Conservation (phyloP, 2,113 vertebrate species). For the Sarotherodon lohbergeri region DNA sequence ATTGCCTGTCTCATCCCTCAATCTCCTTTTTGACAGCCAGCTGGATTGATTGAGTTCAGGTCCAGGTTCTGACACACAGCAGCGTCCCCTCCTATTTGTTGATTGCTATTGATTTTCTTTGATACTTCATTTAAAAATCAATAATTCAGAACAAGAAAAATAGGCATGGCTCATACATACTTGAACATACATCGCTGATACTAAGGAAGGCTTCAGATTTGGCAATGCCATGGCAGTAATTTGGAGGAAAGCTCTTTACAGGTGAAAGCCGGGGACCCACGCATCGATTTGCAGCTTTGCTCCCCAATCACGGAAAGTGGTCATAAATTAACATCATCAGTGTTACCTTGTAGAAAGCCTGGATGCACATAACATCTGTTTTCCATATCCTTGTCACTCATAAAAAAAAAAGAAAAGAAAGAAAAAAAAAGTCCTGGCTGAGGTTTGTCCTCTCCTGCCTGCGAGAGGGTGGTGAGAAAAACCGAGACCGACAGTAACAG, state of each 20-base stretch:
- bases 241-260: conserved; percentile 97
- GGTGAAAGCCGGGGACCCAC: conserved; percentile 81
- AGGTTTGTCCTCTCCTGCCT: conserved; percentile 32
- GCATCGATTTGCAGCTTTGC: conserved; percentile 89
- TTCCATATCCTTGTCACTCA: conserved; percentile 71
- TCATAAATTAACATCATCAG: conserved; percentile 96
- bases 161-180: conserved; percentile 89
- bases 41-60: conserved; percentile 80
- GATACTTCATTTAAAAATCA: conserved; percentile 99
- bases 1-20: background rate
- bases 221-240: conserved; percentile 86
- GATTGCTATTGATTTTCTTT: conserved; percentile 99
- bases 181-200: conserved; percentile 84
- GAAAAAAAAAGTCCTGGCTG: conserved; percentile 3
- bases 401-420: conserved; percentile 4
- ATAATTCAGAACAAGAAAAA: conserved; percentile 87
- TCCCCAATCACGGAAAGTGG: conserved; percentile 97
- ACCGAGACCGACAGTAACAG: background rate
- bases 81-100: conserved; percentile 90
- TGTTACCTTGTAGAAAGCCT: conserved; percentile 80
- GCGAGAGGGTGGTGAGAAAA: background rate
- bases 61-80: conserved; percentile 79
- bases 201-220: conserved; percentile 77
- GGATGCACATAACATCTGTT: conserved; percentile 80
- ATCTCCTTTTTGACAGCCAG: conserved; percentile 77